These are phyloP conservation scores for Hyposoter dolosus DNA, from an alignment of 2,888 invertebrate genomes.

Conservation along the genomic window DNA sequence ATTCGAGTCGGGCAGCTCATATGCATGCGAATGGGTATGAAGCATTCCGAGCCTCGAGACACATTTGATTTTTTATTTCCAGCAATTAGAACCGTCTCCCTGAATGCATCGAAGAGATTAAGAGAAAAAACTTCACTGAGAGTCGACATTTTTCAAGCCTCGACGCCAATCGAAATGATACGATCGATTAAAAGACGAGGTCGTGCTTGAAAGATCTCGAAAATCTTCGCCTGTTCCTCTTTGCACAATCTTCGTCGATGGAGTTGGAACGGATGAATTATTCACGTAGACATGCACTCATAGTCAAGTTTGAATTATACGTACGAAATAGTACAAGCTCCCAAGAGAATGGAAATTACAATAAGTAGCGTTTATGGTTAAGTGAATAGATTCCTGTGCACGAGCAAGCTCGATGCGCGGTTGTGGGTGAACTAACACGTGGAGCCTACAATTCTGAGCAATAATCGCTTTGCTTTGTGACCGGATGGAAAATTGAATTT, in stretches of 20 bases:
- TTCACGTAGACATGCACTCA: not conserved
- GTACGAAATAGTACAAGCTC: not conserved
- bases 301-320: not conserved
- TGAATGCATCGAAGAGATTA: not conserved
- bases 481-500: constrained; percentile 74
- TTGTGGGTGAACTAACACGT: not conserved
- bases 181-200: not conserved
- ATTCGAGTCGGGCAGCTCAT: constrained; percentile 8
- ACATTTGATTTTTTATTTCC: not conserved
- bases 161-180: not conserved
- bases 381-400: constrained; percentile 1
- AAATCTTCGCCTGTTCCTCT: not conserved
- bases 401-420: not conserved
- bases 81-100: not conserved
- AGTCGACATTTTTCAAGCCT: not conserved
- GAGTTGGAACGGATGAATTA: not conserved
- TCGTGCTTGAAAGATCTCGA: not conserved
- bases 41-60: not conserved
- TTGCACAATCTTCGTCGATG: not conserved
- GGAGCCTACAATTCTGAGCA: constrained; percentile 40
- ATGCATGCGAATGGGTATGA: not conserved
- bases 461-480: constrained; percentile 71
- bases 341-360: not conserved
- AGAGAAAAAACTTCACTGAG: not conserved
- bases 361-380: constrained; percentile 11